These are phyloP conservation scores for Trichoplusia ni DNA, from an alignment of 1,140 invertebrate species.

Conservation along the genomic window DNA sequence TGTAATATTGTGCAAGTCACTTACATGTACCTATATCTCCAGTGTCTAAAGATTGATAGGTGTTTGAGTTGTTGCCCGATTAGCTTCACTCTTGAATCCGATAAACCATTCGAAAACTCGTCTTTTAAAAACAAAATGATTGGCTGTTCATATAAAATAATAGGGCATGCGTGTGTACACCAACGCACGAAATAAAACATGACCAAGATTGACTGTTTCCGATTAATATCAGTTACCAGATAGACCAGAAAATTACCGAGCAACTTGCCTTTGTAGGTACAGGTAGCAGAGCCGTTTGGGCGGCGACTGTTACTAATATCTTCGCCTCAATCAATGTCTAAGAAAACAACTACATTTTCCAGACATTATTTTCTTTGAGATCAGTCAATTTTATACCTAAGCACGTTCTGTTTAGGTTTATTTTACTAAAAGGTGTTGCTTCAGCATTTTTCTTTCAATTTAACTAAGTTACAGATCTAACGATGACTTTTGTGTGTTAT, in stretches of 20 bases:
- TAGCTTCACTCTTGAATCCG: too few species aligned
- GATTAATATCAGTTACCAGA: not conserved
- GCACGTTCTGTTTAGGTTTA: not conserved
- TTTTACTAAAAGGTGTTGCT: not conserved
- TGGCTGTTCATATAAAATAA: too few species aligned
- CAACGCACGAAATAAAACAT: not conserved
- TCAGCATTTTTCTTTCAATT: slow-evolving; percentile 6
- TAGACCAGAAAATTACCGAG: not conserved
- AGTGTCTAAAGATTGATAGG: too few species aligned
- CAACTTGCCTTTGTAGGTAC: not conserved
- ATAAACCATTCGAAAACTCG: too few species aligned
- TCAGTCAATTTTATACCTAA: not conserved
- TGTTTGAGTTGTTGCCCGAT: too few species aligned
- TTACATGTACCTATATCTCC: too few species aligned
- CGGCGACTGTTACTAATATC: not conserved
- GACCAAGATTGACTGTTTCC: not conserved
- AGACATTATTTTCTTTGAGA: not conserved
- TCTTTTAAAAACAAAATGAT: too few species aligned
- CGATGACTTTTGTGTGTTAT: slow-evolving; percentile 10
- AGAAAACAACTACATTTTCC: slow-evolving; percentile 3
- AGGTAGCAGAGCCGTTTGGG: slow-evolving; percentile 1
- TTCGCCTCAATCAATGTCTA: slow-evolving; percentile 10
- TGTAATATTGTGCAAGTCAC: too few species aligned
- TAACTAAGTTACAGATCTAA: slow-evolving; percentile 17
- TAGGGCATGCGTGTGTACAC: not conserved